phyloP scores from a whole-genome alignment of 2,888 invertebrate genomes.

The Morpho deidamia region DNA sequence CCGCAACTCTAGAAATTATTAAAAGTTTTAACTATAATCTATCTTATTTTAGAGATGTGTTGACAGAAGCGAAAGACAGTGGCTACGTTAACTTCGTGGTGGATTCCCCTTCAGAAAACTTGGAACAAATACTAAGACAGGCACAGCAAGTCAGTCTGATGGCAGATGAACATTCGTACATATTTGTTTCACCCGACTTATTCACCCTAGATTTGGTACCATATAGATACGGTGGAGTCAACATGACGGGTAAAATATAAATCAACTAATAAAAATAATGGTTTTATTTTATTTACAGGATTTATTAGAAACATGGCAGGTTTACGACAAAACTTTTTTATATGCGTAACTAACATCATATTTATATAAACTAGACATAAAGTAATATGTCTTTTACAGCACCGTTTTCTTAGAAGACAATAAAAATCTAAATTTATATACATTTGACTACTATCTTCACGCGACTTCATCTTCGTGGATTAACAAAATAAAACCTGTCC shows the following conservation, averaged over 20 bases:
- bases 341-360: too few relatives aligned
- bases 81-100: slow-evolving; percentile 85
- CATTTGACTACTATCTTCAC: neutral
- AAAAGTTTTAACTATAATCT: too few relatives aligned
- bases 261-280: neutral
- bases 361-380: too few relatives aligned
- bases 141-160: slow-evolving; percentile 92
- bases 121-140: slow-evolving; percentile 70
- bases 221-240: slow-evolving; percentile 88
- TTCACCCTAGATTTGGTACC: slow-evolving; percentile 87
- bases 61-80: slow-evolving; percentile 83
- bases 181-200: slow-evolving; percentile 88
- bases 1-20: too few relatives aligned
- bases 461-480: too few relatives aligned
- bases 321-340: too few relatives aligned
- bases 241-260: slow-evolving; percentile 82
- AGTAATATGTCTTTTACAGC: too few relatives aligned
- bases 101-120: slow-evolving; percentile 82
- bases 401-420: too few relatives aligned
- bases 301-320: neutral
- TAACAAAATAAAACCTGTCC: too few relatives aligned
- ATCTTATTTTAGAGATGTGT: slow-evolving; percentile 72
- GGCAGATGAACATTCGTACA: slow-evolving; percentile 86
- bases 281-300: neutral
- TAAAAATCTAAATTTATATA: neutral